Evolutionary conservation across 1,140 invertebrate species (phyloP), one percentile per base, ranked within the genome.

Genomic region (Riptortus pedestris): DNA sequence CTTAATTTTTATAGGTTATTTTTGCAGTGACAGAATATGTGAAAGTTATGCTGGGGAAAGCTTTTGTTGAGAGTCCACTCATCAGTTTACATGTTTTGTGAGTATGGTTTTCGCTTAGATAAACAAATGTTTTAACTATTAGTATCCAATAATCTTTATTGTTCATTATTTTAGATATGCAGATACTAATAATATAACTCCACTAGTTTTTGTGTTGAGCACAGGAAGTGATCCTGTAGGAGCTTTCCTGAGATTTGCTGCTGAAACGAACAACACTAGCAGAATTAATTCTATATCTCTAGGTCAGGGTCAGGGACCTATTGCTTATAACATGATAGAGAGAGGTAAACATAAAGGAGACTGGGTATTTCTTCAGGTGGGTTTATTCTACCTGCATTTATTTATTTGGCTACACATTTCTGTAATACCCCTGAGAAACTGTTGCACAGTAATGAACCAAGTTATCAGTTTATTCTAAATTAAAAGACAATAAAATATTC

Each of bases 161-260:
- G 5, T 38, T 38, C 14, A 9, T 65, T 60, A 22, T 31, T 45
- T 20, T 26, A 89, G 83, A 72, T 93, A 82, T 72, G 79, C 78
- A 67, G 88, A 85, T 74, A 91, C 84, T 33, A 82, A 81, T 16
- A 81, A 80, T 64, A 78, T 77, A 0, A 88, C 84, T 4, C 93
- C 93, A 0, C 74, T 96, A 1, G 80, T 96, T 29, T 96, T 96
- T 74, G 81, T 97, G 0, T 75, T 96, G n/a, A 93, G 89, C 60
- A 86, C 90, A 27, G 92, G 93, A 3, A 90, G 88, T 0, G 93
- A 96, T 80, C 93, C 93, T 0, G 91, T 94, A 74, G 82, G 84
- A 5, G 79, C 81, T 0, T 87, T 91, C 67, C 80, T 86, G 52
- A 81, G 83, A 71, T 91, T 91, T 73, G 90, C 91, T 7, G 79